Conservation (phyloP, 2,113 vertebrate genomes). For the Sclerurus mexicanus region DNA sequence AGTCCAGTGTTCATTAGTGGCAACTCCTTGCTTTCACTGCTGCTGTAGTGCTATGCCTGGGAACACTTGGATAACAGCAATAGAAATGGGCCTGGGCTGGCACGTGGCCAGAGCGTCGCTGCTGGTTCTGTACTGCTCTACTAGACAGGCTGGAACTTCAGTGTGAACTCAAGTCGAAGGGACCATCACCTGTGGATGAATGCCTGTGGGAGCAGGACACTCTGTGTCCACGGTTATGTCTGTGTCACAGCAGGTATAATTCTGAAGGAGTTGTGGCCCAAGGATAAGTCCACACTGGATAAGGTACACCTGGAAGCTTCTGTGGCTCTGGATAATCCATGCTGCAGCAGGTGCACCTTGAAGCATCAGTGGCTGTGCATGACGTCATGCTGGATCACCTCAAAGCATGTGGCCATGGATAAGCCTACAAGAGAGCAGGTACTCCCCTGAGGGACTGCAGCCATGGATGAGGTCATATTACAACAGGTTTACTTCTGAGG, state of each 20-base stretch:
- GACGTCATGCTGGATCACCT: neutral
- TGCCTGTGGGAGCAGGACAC: neutral
- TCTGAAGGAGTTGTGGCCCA: neutral
- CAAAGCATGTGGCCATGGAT: neutral
- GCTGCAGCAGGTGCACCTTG: neutral
- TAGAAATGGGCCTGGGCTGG: neutral
- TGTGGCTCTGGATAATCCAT: neutral
- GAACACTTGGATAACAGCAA: neutral
- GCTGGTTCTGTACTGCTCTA: neutral
- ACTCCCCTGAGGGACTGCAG: neutral
- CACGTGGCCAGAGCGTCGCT: rapidly evolving
- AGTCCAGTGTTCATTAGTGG: neutral
- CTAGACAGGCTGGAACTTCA: neutral
- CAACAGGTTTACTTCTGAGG: neutral
- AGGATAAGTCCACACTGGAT: neutral
- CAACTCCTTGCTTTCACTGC: neutral
- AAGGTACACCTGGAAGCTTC: neutral
- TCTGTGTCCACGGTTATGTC: rapidly evolving
- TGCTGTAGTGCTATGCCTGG: neutral
- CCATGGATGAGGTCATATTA: neutral
- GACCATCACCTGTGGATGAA: neutral
- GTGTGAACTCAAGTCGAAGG: neutral
- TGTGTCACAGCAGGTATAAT: neutral
- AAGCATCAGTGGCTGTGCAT: neutral
- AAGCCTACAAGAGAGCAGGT: neutral